Conservation (phyloP, 2,113 vertebrate species). For the Ancistrus triradiatus region DNA sequence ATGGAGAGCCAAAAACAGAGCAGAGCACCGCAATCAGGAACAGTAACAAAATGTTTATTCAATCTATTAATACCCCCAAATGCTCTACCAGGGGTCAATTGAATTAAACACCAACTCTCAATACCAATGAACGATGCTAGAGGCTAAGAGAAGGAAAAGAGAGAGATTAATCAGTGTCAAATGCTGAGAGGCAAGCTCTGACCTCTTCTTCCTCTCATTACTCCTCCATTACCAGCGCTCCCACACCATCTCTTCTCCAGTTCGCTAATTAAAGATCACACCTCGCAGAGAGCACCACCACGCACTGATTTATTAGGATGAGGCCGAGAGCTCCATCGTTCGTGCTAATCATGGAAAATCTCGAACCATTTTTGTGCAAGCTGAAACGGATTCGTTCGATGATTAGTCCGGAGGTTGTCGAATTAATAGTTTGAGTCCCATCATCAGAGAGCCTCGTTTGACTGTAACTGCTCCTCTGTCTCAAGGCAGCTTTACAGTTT, state of each 20-base stretch:
- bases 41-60: too few species aligned
- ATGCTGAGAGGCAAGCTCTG: constrained; percentile 77
- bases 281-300: constrained; percentile 47
- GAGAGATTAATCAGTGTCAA: constrained; percentile 94
- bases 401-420: too few species aligned
- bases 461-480: too few species aligned
- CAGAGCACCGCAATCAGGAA: too few species aligned
- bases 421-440: too few species aligned
- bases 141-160: constrained; percentile 75
- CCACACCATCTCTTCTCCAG: constrained; percentile 84
- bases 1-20: too few species aligned
- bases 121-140: constrained; percentile 69
- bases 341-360: constrained; percentile 79
- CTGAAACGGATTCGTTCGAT: too few species aligned
- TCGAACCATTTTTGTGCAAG: constrained; percentile 72
- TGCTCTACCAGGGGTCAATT: too few species aligned
- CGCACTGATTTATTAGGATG: constrained; percentile 70
- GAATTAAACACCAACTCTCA: constrained; percentile 63
- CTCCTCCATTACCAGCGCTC: constrained; percentile 81
- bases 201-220: constrained; percentile 88
- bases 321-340: constrained; percentile 67
- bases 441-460: too few species aligned
- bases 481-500: too few species aligned
- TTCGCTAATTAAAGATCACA: constrained; percentile 92
- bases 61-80: too few species aligned